A percentile compares a stretch with the other conserved stretches of the same genome.
Conservation (phyloP, 2,113 vertebrate species). For the Micromys minutus region DNA sequence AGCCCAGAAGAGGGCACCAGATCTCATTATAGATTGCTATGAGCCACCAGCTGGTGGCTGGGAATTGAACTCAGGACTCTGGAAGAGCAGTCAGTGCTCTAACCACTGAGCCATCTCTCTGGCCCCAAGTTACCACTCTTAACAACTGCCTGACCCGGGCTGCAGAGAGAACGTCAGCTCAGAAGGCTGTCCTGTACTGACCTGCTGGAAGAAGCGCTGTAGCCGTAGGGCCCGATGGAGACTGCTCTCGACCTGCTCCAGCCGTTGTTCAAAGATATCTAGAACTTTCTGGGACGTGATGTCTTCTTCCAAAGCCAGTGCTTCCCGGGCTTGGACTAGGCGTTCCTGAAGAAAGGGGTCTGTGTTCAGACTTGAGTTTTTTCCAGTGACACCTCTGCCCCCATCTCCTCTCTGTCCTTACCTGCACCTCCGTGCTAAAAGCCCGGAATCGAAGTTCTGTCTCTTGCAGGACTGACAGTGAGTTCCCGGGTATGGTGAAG, state of each 20-base stretch:
- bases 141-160: background rate
- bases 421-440: conserved; percentile 77
- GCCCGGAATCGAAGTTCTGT: conserved; percentile 70
- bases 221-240: conserved; percentile 90
- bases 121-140: background rate
- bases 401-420: conserved; percentile 18
- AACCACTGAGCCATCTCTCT: no score
- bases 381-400: background rate
- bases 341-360: conserved; percentile 63
- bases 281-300: conserved; percentile 82
- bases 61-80: no score
- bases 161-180: background rate
- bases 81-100: no score
- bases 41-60: no score
- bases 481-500: conserved; percentile 87
- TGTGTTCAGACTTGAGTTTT: background rate
- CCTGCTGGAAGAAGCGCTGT: conserved; percentile 88
- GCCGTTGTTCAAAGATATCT: conserved; percentile 85
- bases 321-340: conserved; percentile 79
- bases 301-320: conserved; percentile 84
- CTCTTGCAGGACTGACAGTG: conserved; percentile 85
- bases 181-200: background rate
- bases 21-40: no score
- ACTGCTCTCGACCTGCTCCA: conserved; percentile 90
- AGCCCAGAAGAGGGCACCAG: no score